Conservation (phyloP, 2,797 vertebrate species). For the Semotilus atromaculatus region DNA sequence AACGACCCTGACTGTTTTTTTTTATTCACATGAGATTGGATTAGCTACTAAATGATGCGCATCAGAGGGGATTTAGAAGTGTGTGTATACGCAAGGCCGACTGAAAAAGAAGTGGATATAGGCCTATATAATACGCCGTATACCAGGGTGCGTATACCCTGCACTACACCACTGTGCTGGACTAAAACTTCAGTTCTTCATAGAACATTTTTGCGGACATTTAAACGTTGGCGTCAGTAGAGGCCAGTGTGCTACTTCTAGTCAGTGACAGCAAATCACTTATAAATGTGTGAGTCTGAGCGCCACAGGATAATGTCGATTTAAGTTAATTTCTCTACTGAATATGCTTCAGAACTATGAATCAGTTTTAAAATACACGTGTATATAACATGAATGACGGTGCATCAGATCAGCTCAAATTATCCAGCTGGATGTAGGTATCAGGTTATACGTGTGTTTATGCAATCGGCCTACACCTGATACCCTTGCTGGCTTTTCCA, state of each 20-base stretch:
- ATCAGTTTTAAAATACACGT: neutral
- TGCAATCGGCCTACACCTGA: neutral
- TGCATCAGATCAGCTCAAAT: neutral
- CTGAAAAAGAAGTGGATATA: too few relatives aligned
- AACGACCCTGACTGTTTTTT: too few relatives aligned
- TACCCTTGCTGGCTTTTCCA: conserved; percentile 6
- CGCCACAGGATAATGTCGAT: too few relatives aligned
- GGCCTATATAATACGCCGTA: too few relatives aligned
- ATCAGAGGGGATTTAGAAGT: too few relatives aligned
- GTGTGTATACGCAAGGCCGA: too few relatives aligned
- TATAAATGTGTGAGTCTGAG: neutral
- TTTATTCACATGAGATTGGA: too few relatives aligned
- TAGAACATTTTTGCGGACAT: neutral
- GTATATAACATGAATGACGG: neutral
- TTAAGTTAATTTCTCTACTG: neutral
- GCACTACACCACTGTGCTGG: neutral
- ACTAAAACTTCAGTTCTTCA: neutral
- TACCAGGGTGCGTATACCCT: too few relatives aligned
- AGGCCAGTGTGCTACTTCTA: conserved; percentile 14
- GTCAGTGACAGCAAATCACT: neutral
- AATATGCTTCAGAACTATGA: neutral
- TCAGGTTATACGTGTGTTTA: conserved; percentile 5
- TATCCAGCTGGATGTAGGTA: neutral
- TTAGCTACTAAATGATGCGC: too few relatives aligned
- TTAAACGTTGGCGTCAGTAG: neutral